Conservation (phyloP, 2,888 invertebrate genomes). For the Stramonita haemastoma region DNA sequence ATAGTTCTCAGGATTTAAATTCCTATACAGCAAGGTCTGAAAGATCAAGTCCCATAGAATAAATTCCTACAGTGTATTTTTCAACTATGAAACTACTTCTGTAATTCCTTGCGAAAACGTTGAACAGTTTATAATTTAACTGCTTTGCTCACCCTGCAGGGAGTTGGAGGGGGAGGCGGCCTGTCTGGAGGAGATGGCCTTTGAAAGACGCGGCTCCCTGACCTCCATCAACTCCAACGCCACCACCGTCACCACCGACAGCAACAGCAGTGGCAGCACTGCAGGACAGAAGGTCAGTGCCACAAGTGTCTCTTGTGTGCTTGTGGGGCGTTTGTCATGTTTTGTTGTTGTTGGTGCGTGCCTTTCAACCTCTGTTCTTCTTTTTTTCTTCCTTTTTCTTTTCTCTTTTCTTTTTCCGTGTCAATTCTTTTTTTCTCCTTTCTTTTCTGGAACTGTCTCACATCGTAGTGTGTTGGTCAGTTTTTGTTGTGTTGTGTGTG, state of each 20-base stretch:
- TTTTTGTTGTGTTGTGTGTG: neutral
- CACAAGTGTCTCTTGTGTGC: neutral
- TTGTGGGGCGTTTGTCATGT: neutral
- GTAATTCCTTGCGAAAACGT: too few relatives aligned
- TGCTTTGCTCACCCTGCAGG: slow-evolving; percentile 78
- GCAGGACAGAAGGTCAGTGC: slow-evolving; percentile 45
- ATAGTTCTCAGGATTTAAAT: too few relatives aligned
- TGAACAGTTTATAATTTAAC: too few relatives aligned
- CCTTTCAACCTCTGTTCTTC: neutral
- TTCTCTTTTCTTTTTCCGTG: neutral
- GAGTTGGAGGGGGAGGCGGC: slow-evolving; percentile 87
- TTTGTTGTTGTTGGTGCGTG: neutral
- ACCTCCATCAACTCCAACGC: slow-evolving; percentile 80
- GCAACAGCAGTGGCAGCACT: slow-evolving; percentile 85
- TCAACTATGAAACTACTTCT: too few relatives aligned
- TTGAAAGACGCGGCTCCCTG: slow-evolving; percentile 87
- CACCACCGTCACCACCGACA: slow-evolving; percentile 92
- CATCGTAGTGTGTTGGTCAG: neutral
- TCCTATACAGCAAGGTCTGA: too few relatives aligned
- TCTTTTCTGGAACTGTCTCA: neutral
- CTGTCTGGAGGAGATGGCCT: slow-evolving; percentile 86
- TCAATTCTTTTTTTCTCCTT: neutral
- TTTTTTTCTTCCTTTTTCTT: neutral
- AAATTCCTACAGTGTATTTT: too few relatives aligned
- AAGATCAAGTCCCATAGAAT: too few relatives aligned